phyloP scores from a whole-genome alignment of 2,797 vertebrate genomes.

The Lutra lutra region DNA sequence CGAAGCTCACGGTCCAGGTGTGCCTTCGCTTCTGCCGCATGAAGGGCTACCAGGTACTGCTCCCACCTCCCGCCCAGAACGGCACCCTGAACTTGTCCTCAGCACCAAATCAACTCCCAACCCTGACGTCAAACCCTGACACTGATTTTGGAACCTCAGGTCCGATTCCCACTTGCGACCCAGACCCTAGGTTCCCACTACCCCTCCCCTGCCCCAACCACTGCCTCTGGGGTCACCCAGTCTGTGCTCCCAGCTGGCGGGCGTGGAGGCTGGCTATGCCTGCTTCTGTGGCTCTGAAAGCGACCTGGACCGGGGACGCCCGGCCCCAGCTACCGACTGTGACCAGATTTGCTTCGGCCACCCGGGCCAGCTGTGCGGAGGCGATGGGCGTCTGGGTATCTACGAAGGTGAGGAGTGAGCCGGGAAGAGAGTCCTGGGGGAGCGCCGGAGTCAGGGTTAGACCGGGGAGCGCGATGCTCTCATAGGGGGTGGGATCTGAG shows the following conservation, averaged over 20 bases:
- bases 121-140: neutral
- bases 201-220: neutral
- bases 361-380: slow-evolving; percentile 84
- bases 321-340: slow-evolving; percentile 82
- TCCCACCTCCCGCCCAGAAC: neutral
- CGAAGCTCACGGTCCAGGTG: slow-evolving; percentile 85
- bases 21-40: slow-evolving; percentile 86
- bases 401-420: slow-evolving; percentile 82
- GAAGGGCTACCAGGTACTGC: slow-evolving; percentile 83
- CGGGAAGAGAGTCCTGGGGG: accelerated
- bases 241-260: slow-evolving; percentile 81
- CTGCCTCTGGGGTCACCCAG: slow-evolving; percentile 52
- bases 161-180: neutral
- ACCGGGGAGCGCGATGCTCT: neutral
- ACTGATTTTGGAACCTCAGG: neutral
- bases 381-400: slow-evolving; percentile 84
- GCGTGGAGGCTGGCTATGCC: slow-evolving; percentile 86
- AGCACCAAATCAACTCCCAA: neutral
- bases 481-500: neutral
- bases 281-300: slow-evolving; percentile 85
- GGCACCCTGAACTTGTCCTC: neutral
- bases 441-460: neutral
- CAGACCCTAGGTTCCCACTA: neutral
- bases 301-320: slow-evolving; percentile 77
- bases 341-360: slow-evolving; percentile 87